Conservation (phyloP, 92 coral and sea anemone species). For the Metridium senile region DNA sequence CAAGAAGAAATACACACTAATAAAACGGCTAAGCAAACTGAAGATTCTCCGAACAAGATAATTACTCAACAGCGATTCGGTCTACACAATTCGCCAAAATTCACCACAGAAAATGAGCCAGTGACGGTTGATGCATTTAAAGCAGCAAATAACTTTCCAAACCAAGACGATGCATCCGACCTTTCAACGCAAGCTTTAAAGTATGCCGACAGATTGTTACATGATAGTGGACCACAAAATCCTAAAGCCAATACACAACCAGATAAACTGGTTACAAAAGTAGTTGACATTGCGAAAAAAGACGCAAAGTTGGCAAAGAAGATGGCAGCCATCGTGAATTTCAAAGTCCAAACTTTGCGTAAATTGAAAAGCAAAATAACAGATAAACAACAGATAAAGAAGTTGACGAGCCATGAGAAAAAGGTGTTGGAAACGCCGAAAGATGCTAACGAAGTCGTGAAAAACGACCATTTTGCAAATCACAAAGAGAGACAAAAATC, state of each 20-base stretch:
- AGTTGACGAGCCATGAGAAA: not conserved
- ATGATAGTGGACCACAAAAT: not conserved
- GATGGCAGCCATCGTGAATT: conserved; percentile 6
- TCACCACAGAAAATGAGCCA: not conserved
- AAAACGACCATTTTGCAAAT: not conserved
- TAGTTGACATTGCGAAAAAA: conserved; percentile 9
- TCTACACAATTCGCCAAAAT: not conserved
- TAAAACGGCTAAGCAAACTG: not conserved
- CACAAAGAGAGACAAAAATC: not conserved
- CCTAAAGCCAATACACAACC: not conserved
- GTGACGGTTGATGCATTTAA: not conserved
- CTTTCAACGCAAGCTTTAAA: not conserved
- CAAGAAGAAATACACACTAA: not conserved
- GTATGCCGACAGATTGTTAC: not conserved
- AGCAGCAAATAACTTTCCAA: not conserved
- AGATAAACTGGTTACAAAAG: conserved; percentile 1
- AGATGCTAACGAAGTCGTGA: conserved; percentile 22
- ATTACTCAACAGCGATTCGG: not conserved
- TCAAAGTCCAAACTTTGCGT: conserved; percentile 6
- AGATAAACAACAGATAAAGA: not conserved
- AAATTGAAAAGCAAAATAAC: conserved; percentile 13
- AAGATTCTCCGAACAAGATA: no score
- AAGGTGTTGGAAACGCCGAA: conserved; percentile 4
- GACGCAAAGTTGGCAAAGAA: conserved; percentile 4
- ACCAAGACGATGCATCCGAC: not conserved